Evolutionary conservation across 1,140 invertebrate genomes (phyloP), one percentile per base, ranked within the genome.

Genomic region (Patella vulgata): DNA sequence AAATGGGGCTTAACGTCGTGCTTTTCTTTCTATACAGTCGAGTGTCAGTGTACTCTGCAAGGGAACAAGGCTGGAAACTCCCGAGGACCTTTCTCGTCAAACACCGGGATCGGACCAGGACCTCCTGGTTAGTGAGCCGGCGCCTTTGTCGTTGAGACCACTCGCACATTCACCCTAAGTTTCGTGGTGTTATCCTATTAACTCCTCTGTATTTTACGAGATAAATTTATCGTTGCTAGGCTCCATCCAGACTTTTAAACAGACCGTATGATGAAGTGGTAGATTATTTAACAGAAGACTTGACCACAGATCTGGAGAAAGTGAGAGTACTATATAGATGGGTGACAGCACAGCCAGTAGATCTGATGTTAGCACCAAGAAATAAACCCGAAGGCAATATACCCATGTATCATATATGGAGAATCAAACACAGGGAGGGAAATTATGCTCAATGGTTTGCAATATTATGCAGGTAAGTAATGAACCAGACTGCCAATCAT

Each of bases 401-500:
- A 0, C 67, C 71, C 0, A 56, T 74, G 44, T 71, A 67, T 50
- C 74, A 81, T 39, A 60, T 81, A 3, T 70, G 69, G 66, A 63
- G 71, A 28, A 69, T 82, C 14, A 75, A 79, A 43, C 65, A 73
- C 28, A 58, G 69, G 36, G 66, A 72, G 58, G 75, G 74, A 21
- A 80, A 75, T 39, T 76, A 78, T 58, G 77, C 78, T 19, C 74
- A 78, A 31, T 60, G 80, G 6, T 71, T 82, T 47, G 68, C 68
- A 42, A 70, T 68, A 12, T 52, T 82, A 33, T 78, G 77, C 66
- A 76, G 72, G 80, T 82, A 68, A 63, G 66, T 23, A 8, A 8
- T 36, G 14, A n/a, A n/a, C n/a, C n/a, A n/a, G n/a, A 14, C n/a
- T n/a, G 12, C 12, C 39, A 40, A 14, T 12, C 12, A 40, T 40